Base-by-base conservation (phyloP, 2,888 invertebrate genomes). In the Exephanes ischioxanthus region DNA sequence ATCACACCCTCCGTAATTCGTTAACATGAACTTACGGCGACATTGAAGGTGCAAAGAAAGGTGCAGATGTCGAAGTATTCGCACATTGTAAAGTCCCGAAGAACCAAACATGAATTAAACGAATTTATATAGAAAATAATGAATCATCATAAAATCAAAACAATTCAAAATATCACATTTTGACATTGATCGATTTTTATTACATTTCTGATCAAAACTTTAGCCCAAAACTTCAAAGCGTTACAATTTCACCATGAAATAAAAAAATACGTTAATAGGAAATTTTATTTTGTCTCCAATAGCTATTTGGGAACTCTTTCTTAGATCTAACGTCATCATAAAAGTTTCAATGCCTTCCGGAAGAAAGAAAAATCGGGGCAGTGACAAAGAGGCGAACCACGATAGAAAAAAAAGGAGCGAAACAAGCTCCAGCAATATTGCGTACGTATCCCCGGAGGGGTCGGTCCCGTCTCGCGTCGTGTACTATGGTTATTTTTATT, bases 401-500 rank as follows among this genome's bases (percentile, higher is more conserved):
- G 9, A 78, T 48, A 51, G 53, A 61, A 66, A 72, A 68, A 61
- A 78, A 83, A 82, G 77, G 77, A 75, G 86, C 81, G 80, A 85
- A 86, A 85, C 85, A 81, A 87, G 87, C 91, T 90, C 2, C 2
- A 88, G 89, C 90, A 91, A 92, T 92, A 92, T 92, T 92, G 91
- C 92, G 91, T 90, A 88, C 89, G 92, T 91, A 90, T 91, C 91
- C 90, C 92, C 89, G 86, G 88, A 89, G 91, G 91, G 91, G 89
- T 89, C 91, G 85, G 85, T 80, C 67, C 71, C 79, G 85, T 85
- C 63, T 76, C 80, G 83, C 80, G 58, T 75, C 75, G 82, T 66
- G 87, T 83, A 85, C 90, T 89, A 92, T 92, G 92, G 93, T 93
- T 94, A 94, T 94, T 93, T 94, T 94, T 94, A 94, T 94, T 94